A percentile compares a stretch with the other conserved stretches of the same genome.
Evolutionary conservation across 2,888 invertebrate genomes (phyloP).

Genomic region (Mamestra brassicae): DNA sequence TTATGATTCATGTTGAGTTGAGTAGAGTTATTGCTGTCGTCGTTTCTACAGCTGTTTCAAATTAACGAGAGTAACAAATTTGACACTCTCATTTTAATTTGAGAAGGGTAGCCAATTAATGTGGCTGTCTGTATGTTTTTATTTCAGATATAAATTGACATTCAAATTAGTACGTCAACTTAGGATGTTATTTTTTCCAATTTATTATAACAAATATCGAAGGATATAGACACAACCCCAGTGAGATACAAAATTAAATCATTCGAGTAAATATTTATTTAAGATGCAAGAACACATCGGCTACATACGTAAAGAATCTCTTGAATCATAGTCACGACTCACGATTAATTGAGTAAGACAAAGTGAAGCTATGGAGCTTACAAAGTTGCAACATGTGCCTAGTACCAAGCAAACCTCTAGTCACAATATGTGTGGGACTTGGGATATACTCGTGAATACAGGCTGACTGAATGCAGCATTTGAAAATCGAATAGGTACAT

Average conservation of each 20-base stretch:
- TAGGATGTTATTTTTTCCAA: not conserved
- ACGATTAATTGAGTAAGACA: constrained; percentile 27
- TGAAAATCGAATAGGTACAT: constrained; percentile 26
- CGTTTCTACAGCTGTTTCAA: not conserved
- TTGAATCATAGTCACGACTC: constrained; percentile 34
- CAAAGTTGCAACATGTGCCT: constrained; percentile 11
- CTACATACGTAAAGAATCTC: not conserved
- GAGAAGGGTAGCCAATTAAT: not conserved
- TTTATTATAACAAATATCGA: not conserved
- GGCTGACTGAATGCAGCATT: not conserved
- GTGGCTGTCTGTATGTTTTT: not conserved
- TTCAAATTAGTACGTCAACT: not conserved
- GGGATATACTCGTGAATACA: not conserved
- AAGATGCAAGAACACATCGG: not conserved
- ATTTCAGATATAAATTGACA: not conserved
- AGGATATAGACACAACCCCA: not conserved
- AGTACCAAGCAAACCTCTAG: not conserved
- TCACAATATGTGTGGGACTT: constrained; percentile 1
- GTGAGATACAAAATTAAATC: not conserved
- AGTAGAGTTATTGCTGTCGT: too few species aligned
- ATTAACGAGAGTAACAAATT: not conserved
- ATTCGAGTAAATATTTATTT: not conserved
- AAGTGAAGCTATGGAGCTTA: constrained; percentile 10
- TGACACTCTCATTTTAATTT: not conserved
- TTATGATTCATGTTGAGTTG: not conserved